Percentiles rank a stretch among this genome's conserved stretches.
phyloP scores from a whole-genome alignment of 2,888 invertebrate species.

The Microchrysa polita region DNA sequence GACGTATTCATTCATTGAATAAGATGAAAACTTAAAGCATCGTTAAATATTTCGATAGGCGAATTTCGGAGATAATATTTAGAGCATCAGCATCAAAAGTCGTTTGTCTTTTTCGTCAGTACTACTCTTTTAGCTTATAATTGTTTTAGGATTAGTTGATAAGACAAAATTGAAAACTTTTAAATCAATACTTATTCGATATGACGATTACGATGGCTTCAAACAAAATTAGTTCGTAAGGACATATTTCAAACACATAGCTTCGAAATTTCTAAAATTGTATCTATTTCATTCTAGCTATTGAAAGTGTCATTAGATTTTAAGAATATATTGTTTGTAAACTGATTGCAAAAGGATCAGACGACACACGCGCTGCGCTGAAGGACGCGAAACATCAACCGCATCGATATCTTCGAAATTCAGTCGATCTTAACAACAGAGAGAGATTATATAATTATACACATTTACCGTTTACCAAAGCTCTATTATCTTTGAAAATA shows the following conservation, averaged over 20 bases:
- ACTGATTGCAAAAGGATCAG: background rate
- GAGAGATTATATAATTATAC: no score
- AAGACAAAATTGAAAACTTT: background rate
- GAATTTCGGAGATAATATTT: background rate
- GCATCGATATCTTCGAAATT: background rate
- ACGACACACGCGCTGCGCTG: background rate
- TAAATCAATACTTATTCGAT: background rate
- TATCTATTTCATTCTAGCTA: background rate
- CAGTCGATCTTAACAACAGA: background rate
- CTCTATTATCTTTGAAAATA: constrained; percentile 31
- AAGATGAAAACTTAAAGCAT: background rate
- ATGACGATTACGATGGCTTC: constrained; percentile 34
- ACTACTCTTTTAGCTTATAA: background rate
- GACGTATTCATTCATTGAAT: background rate
- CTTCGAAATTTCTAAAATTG: constrained; percentile 21
- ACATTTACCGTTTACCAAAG: constrained; percentile 21
- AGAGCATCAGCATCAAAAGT: no score
- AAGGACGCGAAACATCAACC: background rate
- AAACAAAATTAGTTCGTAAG: constrained; percentile 12
- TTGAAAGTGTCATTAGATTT: background rate
- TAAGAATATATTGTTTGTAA: constrained; percentile 1
- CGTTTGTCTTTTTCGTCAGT: constrained; percentile 7
- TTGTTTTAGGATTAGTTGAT: background rate
- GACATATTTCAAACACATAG: background rate
- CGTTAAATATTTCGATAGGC: background rate